A percentile compares a stretch with the other conserved stretches of the same genome.
phyloP scores from a whole-genome alignment of 1,140 invertebrate genomes.

The Saxidomus purpurata region DNA sequence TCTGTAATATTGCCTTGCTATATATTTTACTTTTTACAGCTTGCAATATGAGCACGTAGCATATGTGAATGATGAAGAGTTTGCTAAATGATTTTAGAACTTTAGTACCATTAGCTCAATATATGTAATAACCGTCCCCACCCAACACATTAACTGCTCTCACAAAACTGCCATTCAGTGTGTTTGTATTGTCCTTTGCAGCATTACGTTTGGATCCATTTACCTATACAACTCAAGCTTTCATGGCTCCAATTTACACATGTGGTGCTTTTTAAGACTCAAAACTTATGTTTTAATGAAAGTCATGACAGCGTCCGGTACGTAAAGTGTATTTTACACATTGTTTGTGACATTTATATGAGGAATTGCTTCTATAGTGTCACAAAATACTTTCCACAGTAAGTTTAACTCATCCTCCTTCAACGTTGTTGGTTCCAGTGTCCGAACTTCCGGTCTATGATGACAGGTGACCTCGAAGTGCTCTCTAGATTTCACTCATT shows the following conservation, averaged over 20 bases:
- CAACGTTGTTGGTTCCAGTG: background rate
- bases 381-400: background rate
- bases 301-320: too few species aligned
- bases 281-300: too few species aligned
- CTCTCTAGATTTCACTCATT: background rate
- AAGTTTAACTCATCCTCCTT: background rate
- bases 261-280: too few species aligned
- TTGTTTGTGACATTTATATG: background rate
- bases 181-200: background rate
- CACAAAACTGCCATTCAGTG: background rate
- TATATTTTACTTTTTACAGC: background rate
- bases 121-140: constrained; percentile 21
- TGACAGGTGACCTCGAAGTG: background rate
- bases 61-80: background rate
- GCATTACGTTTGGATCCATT: background rate
- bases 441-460: background rate
- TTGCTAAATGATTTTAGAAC: background rate
- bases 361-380: background rate
- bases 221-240: too few species aligned
- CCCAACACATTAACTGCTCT: constrained; percentile 1
- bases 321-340: too few species aligned
- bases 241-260: too few species aligned
- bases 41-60: background rate
- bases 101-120: constrained; percentile 23
- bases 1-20: background rate